A percentile compares a stretch with the other conserved stretches of the same genome.
Evolutionary conservation across 30 jellyfish, hydroid and myxozoan species (phyloP).

Genomic region (Morbakka virulenta): DNA sequence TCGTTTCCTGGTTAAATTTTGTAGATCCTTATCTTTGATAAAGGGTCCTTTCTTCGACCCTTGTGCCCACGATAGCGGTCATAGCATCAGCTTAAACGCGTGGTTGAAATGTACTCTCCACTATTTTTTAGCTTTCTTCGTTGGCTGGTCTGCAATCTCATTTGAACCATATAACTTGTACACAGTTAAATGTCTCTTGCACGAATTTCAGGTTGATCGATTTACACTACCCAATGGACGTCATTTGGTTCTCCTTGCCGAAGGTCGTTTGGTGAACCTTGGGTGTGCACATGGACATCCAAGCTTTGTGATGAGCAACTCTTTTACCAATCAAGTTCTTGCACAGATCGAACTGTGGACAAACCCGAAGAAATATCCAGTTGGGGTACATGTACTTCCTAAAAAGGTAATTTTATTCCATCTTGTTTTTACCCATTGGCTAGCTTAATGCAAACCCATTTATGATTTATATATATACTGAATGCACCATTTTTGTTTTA

Average conservation of each 20-base stretch:
- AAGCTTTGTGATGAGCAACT: slow-evolving; percentile 93
- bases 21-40: no score
- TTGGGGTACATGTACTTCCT: slow-evolving; percentile 82
- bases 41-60: no score
- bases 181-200: no score
- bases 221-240: slow-evolving; percentile 88
- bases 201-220: slow-evolving; percentile 70
- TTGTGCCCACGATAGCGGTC: no score
- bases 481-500: neutral
- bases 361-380: slow-evolving; percentile 45
- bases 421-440: neutral
- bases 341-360: slow-evolving; percentile 96
- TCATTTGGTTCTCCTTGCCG: slow-evolving; percentile 86
- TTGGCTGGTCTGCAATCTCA: no score
- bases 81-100: no score
- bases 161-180: no score
- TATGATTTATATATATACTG: neutral
- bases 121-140: no score
- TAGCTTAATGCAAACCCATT: neutral
- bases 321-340: slow-evolving; percentile 88
- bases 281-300: slow-evolving; percentile 99
- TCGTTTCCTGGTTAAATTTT: no score
- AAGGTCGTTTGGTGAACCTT: slow-evolving; percentile 93
- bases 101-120: no score
- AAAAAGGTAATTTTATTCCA: slow-evolving; percentile 80